Evolutionary conservation across 2,888 invertebrate species (phyloP), one percentile per base, ranked within the genome.

Genomic region (Drosophila melanosoma): DNA sequence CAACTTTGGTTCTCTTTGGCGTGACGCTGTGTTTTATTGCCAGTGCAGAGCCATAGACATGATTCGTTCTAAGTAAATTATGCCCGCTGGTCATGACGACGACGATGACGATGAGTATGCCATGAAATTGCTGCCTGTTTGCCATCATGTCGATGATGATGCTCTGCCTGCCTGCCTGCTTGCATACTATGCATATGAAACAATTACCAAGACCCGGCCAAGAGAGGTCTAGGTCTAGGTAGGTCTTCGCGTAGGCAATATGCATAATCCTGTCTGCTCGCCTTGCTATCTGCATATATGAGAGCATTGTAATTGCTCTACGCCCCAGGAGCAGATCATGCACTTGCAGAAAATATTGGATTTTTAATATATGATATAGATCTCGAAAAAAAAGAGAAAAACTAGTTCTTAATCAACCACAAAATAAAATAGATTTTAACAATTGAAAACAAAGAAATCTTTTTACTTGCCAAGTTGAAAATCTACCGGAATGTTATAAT

Each of bases 41-140:
- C 84, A 72, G 63, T 29, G 75, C 64, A 61, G 73, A 20, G 56
- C 79, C 82, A 57, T 74, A 75, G 85, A 70, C 87, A 87, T 89
- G 89, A 89, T 89, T 89, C 88, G 88, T 89, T 87, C 90, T 87
- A 89, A 88, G 90, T 90, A 87, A 87, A 89, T 87, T 90, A 87
- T 87, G 88, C 86, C 87, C 86, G 83, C 65, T 85, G 86, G 90
- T 83, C 87, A 89, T 89, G 83, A 85, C 79, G 86, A 56, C n/a
- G 29, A 29, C 29, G 42, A 42, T 10, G 42, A 26, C n/a, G 52
- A 52, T 52, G 52, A 71, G 71, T 71, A 64, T 80, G 69, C 86
- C 86, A 76, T 86, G 75, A 85, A 85, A 86, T 81, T 88, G 87
- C 81, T 70, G 74, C 83, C 62, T 69, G 63, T 56, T 69, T 57